Base-by-base conservation (phyloP, 2,797 vertebrate genomes). In the Brotula barbata region DNA sequence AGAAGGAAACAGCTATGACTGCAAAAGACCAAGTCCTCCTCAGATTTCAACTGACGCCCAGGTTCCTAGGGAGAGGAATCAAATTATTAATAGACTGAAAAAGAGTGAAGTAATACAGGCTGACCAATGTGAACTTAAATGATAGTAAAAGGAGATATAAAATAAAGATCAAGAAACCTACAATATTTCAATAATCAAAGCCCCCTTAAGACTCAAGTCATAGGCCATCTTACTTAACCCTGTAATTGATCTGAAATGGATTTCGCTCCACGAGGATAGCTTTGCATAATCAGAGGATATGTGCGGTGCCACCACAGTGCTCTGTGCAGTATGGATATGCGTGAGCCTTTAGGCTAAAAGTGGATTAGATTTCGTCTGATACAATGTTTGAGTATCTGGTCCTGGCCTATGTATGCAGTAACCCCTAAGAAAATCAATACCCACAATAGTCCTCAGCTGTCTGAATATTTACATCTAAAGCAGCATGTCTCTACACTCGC, bases 1-100 rank as follows among this genome's bases (percentile, higher is more conserved):
- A 98, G 94, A 74, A 98, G 86, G 75, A 97, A 98, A 88, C 97
- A 99, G 88, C 94, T 97, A 84, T 98, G 96, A 83, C 97, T 99
- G 79, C 97, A 99, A 85, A 99, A 98, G 44, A 98, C 95, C 58
- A 95, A 79, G 71, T 94, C 92, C 56, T 93, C 93, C 55, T 93
- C 91, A 46, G 88, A 81, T 78, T 92, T 91, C 19, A 87, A 83
- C 69, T 84, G 78, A 51, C 84, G 75, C 31, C 93, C 91, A 64
- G 89, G 90, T 43, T 83, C 85, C 89, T 91, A 33, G 57, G 6
- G 37, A 73, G 53, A 78, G 22, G 73, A 78, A 73, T 17, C 19
- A 58, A 44, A 50, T 37, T 46, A 53, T 73, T 21, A 72, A 69
- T 20, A 55, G 15, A 31, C 36, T 63, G 52, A 58, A 71, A 49